phyloP scores from a whole-genome alignment of 2,888 invertebrate genomes.

The Synanthedon myopaeformis region DNA sequence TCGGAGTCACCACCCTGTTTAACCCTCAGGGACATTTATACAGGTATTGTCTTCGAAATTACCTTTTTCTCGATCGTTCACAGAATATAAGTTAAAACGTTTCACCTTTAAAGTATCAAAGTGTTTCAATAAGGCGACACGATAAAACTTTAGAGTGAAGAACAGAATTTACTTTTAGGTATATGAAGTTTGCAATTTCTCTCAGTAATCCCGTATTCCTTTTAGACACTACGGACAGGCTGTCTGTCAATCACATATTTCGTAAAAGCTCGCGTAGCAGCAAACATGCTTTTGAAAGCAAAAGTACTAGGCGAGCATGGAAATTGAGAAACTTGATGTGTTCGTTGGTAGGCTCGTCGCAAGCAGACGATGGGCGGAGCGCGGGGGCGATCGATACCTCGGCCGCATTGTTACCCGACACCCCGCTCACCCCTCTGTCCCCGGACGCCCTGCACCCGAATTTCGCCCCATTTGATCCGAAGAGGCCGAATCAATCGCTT shows the following conservation, averaged over 20 bases:
- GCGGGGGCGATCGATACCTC: constrained; percentile 58
- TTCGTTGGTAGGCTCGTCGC: constrained; percentile 42
- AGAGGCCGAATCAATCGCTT: constrained; percentile 60
- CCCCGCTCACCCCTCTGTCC: constrained; percentile 27
- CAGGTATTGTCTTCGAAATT: neutral
- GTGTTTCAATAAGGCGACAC: too few relatives aligned
- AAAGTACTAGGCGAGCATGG: constrained; percentile 58
- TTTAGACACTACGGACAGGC: too few relatives aligned
- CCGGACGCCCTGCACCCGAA: constrained; percentile 46
- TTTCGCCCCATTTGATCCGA: constrained; percentile 64
- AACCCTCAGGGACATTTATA: neutral
- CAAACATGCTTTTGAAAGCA: constrained; percentile 35
- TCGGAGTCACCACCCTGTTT: neutral
- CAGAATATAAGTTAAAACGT: too few relatives aligned
- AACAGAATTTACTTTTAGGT: too few relatives aligned
- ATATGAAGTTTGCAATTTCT: too few relatives aligned
- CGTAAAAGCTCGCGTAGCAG: too few relatives aligned
- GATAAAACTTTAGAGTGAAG: constrained; percentile 7
- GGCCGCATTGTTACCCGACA: constrained; percentile 61
- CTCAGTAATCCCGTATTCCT: too few relatives aligned
- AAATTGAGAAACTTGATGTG: constrained; percentile 26
- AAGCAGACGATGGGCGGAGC: constrained; percentile 35
- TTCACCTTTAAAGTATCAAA: too few relatives aligned
- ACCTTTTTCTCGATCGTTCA: neutral
- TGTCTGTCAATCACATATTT: too few relatives aligned